These are phyloP conservation scores for Tolypeutes matacus DNA, from an alignment of 2,797 vertebrate species.

Conservation along the genomic window DNA sequence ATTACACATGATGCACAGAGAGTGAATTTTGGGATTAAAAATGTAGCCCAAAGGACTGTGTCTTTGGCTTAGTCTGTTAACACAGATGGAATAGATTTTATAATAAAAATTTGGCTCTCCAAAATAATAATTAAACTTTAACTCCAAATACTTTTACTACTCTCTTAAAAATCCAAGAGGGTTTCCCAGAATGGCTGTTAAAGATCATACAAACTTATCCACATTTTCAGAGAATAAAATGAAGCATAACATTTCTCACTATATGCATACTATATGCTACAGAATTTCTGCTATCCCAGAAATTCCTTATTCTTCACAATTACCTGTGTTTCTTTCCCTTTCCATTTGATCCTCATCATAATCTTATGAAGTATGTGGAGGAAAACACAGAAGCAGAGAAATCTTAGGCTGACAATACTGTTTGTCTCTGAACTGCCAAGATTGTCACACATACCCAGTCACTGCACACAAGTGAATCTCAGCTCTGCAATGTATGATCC, in stretches of 20 bases:
- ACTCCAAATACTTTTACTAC: not conserved
- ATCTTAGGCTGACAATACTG: not conserved
- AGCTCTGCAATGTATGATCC: not conserved
- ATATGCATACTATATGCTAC: not conserved
- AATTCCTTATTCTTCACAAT: not conserved
- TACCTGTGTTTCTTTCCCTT: not conserved
- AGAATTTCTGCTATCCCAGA: not conserved
- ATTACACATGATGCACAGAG: not conserved
- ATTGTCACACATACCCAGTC: not conserved
- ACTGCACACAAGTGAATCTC: not conserved
- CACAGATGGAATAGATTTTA: not conserved
- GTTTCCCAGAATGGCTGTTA: not conserved
- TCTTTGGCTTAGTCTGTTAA: not conserved
- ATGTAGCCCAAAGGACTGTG: not conserved
- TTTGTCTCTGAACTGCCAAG: not conserved
- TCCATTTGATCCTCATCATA: not conserved
- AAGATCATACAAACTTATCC: not conserved
- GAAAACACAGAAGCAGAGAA: not conserved
- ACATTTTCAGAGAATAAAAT: constrained; percentile 40
- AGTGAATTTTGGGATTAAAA: not conserved
- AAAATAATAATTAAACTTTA: not conserved
- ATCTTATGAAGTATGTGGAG: not conserved
- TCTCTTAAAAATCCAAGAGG: not conserved
- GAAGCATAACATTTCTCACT: not conserved
- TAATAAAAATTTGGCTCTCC: not conserved